phyloP scores from a whole-genome alignment of 2,888 invertebrate species.

The Tillus elongatus region DNA sequence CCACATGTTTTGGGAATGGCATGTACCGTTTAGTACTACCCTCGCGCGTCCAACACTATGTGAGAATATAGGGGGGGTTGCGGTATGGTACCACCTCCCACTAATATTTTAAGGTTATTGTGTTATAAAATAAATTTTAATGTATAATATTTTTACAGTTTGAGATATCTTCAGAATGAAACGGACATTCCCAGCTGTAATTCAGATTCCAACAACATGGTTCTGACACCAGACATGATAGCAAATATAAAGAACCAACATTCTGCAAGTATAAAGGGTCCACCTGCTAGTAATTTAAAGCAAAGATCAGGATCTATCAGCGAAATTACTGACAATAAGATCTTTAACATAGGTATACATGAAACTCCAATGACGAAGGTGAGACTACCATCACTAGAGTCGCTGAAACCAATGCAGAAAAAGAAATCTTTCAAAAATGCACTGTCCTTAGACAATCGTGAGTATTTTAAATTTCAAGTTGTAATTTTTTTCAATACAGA shows the following conservation, averaged over 20 bases:
- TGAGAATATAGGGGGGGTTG: too few species aligned
- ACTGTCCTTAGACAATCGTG: constrained; percentile 40
- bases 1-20: too few species aligned
- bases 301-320: constrained; percentile 33
- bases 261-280: too few species aligned
- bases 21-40: too few species aligned
- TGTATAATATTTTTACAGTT: constrained; percentile 48
- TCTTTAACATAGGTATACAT: constrained; percentile 37
- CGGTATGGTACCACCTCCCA: too few species aligned
- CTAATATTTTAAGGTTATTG: too few species aligned
- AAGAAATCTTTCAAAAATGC: constrained; percentile 39
- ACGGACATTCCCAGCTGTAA: constrained; percentile 31
- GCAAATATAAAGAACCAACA: constrained; percentile 24
- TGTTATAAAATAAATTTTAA: too few species aligned
- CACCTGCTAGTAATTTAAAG: constrained; percentile 16
- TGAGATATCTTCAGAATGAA: constrained; percentile 54
- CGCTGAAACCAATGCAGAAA: constrained; percentile 42
- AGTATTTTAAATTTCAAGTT: constrained; percentile 22
- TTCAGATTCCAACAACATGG: constrained; percentile 19
- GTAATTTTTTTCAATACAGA: constrained; percentile 11
- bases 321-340: constrained; percentile 36
- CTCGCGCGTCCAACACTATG: too few species aligned
- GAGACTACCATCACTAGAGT: constrained; percentile 49
- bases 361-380: constrained; percentile 38
- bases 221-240: constrained; percentile 22